Base-by-base conservation (phyloP, 2,888 invertebrate species). In the Fragum whitleyi region DNA sequence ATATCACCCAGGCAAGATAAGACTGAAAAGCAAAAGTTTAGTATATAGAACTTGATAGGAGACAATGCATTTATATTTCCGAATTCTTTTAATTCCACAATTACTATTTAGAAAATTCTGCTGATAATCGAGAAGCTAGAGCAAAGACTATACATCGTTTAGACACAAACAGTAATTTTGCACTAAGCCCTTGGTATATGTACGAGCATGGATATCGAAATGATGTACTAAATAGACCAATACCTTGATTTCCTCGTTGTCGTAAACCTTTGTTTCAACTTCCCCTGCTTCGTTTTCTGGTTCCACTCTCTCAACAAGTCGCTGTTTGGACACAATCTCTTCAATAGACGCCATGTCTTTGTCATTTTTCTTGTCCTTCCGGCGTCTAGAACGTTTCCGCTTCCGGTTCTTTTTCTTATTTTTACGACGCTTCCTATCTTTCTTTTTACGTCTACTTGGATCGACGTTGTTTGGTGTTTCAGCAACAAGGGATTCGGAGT, bases 361-460 rank as follows among this genome's bases (percentile, higher is more conserved):
- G 11, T 23, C 42, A 11, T 36, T 36, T 23, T 65, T 65, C 47
- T 65, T 65, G 11, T 39, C 39, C 42, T 65, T 65, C 19, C 65
- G 65, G 14, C 65, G 42, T 65, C 47, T 65, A 3, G 39, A 42
- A 1, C 65, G 65, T 16, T 65, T 65, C 42, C 65, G n/a, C 42
- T 42, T 39, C 11, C 65, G 21, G 26, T 76, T 74, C 68, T 77
- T 72, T 51, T 78, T 71, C 51, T 85, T 74, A 53, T 85, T 82
- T 78, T 81, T 76, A 32, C 79, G 55, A 6, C 59, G 53, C 21
- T 67, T 74, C 23, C 71, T 32, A 7, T 77, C 74, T 53, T 81
- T 83, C 78, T 74, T 82, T 86, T 77, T 81, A 73, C 59, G 79
- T 83, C 74, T 28, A n/a, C 55, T 23, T 11, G 21, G 32, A 14